These are phyloP conservation scores for Apantesis nais DNA, from an alignment of 2,888 invertebrate species.

Conservation along the genomic window DNA sequence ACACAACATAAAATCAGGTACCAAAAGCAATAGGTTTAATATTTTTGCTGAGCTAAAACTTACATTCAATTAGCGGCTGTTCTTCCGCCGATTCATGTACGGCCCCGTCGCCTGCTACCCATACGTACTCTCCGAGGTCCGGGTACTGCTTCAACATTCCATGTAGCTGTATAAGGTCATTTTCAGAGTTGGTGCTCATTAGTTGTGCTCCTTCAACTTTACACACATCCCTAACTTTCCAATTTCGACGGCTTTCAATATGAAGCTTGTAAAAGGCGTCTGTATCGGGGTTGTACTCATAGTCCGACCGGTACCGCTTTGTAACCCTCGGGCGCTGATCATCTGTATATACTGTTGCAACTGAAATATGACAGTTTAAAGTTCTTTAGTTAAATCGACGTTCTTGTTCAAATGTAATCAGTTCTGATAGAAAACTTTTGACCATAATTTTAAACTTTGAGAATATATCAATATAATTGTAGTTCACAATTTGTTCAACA, in stretches of 20 bases:
- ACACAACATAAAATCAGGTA: neutral
- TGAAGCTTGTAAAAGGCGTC: constrained; percentile 73
- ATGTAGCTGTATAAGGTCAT: constrained; percentile 61
- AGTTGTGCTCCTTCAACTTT: constrained; percentile 58
- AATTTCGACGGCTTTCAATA: constrained; percentile 40
- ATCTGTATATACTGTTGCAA: constrained; percentile 24
- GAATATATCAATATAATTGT: too few species aligned
- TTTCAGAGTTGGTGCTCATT: constrained; percentile 50
- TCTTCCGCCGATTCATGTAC: constrained; percentile 61
- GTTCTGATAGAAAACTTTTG: too few species aligned
- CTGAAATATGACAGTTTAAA: constrained; percentile 22
- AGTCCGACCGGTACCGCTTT: constrained; percentile 63
- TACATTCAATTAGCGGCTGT: constrained; percentile 44
- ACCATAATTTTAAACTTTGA: too few species aligned
- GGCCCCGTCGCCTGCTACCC: constrained; percentile 57
- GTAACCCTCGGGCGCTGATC: constrained; percentile 30
- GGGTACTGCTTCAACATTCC: constrained; percentile 66
- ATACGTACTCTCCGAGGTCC: constrained; percentile 58
- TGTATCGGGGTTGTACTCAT: constrained; percentile 60
- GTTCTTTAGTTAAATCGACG: neutral
- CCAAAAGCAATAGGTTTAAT: neutral
- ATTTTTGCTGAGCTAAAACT: neutral
- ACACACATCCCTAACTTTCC: constrained; percentile 42
- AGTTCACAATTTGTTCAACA: too few species aligned
- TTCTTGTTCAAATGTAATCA: neutral